Evolutionary conservation across 2,797 vertebrate species (phyloP), one percentile per base, ranked within the genome.

Genomic region (Sternarchorhynchus goeldii): DNA sequence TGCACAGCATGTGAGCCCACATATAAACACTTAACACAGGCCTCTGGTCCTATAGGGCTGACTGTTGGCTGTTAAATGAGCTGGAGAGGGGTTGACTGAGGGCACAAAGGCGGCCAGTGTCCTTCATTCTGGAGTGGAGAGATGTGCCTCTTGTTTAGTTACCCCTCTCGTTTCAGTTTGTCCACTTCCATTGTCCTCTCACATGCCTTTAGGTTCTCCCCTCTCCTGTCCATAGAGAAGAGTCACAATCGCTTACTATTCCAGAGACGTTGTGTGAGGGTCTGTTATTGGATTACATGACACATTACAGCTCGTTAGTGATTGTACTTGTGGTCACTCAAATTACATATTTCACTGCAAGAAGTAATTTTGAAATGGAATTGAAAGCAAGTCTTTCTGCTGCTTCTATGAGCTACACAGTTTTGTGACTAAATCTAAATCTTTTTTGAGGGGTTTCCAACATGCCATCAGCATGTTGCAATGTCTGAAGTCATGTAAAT

Each of bases 1-100:
- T 53, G 14, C 21, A 60, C 75, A 73, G 67, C 10, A 45, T 62
- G 80, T 65, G 75, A 88, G 90, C 91, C 82, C 76, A 83, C 66
- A 17, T 10, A 59, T 2, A 31, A 14, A 58, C 60, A 34, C 41
- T 69, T 2, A 5, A 31, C 58, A 72, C 45, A 20, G 16, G 36
- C 66, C 45, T 82, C 75, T 72, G 25, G 12, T 67, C 39, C 70
- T 25, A 60, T 55, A 31, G 78, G 74, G 39, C 65, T 58, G 31
- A 58, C 56, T 36, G 53, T 63, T 55, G 73, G 31, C 32, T n/a
- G 75, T 74, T 69, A 58, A 59, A 41, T 50, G 31, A 25, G 20
- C 56, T 80, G 58, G 21, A 62, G 50, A 78, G 75, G 36, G 53
- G 10, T 4, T 1, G 3, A 39, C 8, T 14, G 45, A 73, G 31